Base-by-base conservation (phyloP, 2,888 invertebrate genomes). In the Caradrina clavipalpis region DNA sequence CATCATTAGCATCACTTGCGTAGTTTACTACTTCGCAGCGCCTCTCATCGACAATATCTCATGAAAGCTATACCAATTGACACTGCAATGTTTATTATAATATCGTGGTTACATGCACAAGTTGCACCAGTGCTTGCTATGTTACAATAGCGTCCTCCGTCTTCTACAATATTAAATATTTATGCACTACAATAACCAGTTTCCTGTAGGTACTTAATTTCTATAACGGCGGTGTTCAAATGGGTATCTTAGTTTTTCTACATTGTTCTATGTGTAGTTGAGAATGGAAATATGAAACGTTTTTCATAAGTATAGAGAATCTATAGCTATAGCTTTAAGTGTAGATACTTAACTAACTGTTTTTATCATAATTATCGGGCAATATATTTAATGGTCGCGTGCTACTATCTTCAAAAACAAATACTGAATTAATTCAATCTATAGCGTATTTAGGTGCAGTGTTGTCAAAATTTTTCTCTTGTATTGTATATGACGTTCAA, bases 171-270 rank as follows among this genome's bases (percentile, higher is more conserved):
- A 53, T 58, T 51, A 42, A 56, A 62, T 62, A 69, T 58, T 58
- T 63, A 56, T 57, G 10, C 26, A 35, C 21, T 39, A 15, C 39
- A 51, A 79, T 79, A 54, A 73, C 64, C 39, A 31, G 73, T 79
- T 62, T 65, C 54, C 39, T 54, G 65, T 10, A 49, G 31, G 26
- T 26, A 26, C 26, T 55, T 53, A 73, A 60, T 64, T 71, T 64
- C 26, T 59, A 47, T 31, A 50, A 39, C 35, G 31, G 7, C n/a
- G 7, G 21, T 57, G 10, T 45, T n/a, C 49, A 22, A 59, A 26
- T 17, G 26, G 22, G 7, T 51, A 51, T 47, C 19, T 58, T 39
- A 17, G n/a, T 47, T 45, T 72, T 47, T 69, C 31, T 61, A 31
- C n/a, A 17, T 22, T 11, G 13, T 45, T 17, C 45, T 17, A 17